A percentile compares a stretch with the other conserved stretches of the same genome.
phyloP scores from a whole-genome alignment of 2,113 vertebrate genomes.

The Sylvilagus bachmani region DNA sequence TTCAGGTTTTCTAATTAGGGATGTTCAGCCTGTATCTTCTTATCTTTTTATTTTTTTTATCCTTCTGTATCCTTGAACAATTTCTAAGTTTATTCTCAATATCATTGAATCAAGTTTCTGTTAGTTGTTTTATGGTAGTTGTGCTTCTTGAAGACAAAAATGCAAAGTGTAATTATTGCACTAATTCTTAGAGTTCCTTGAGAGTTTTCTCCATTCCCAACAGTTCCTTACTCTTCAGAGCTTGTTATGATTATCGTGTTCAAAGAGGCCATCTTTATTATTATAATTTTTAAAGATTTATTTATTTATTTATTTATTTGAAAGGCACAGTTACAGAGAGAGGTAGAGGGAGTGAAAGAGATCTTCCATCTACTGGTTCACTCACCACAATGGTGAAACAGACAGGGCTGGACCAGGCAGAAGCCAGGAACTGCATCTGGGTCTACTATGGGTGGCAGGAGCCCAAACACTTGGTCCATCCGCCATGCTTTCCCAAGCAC shows the following conservation, averaged over 20 bases:
- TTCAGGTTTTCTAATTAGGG: too few species aligned
- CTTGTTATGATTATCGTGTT: background rate
- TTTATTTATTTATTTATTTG: too few species aligned
- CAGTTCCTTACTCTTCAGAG: background rate
- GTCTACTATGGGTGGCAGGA: too few species aligned
- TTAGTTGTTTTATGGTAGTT: background rate
- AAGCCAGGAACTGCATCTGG: too few species aligned
- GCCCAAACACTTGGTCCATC: too few species aligned
- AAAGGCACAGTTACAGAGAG: too few species aligned
- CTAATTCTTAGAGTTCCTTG: background rate
- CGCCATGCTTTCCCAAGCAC: too few species aligned
- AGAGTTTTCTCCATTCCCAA: conserved; percentile 29
- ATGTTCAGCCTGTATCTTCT: background rate
- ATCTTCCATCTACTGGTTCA: too few species aligned
- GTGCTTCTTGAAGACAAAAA: background rate
- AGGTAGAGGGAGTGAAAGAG: too few species aligned
- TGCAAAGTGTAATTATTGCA: background rate
- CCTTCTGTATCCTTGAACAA: background rate
- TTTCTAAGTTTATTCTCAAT: conserved; percentile 40
- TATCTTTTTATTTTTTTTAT: background rate
- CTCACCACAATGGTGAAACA: too few species aligned
- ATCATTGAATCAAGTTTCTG: background rate
- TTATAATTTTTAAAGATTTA: too few species aligned
- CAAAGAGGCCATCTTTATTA: background rate
- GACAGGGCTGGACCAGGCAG: too few species aligned